These are phyloP conservation scores for Mesitornis unicolor DNA, from an alignment of 2,113 vertebrate species.

Conservation along the genomic window DNA sequence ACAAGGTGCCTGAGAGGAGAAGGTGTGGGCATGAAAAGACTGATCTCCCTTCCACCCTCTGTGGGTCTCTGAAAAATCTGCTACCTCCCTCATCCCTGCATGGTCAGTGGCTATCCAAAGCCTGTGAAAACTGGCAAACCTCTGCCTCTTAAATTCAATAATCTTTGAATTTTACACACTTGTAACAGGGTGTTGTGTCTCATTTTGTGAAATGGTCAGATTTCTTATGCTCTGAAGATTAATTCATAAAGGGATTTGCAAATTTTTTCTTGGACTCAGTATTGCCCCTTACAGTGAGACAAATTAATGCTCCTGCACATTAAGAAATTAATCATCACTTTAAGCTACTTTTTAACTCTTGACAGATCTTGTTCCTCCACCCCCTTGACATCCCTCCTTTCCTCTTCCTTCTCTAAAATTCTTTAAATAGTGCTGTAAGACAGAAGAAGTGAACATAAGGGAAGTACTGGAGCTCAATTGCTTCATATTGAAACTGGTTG, in stretches of 20 bases:
- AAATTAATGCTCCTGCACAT: background rate
- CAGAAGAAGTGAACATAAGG: background rate
- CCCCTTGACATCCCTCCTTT: accelerated
- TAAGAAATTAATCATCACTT: background rate
- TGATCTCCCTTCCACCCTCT: background rate
- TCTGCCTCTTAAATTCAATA: background rate
- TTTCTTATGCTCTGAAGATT: background rate
- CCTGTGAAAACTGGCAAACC: background rate
- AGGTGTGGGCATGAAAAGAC: background rate
- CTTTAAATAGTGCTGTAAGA: background rate
- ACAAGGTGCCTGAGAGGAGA: background rate
- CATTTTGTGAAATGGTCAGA: background rate
- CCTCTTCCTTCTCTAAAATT: no score
- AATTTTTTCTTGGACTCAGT: background rate
- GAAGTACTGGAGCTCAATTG: background rate
- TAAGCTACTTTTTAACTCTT: background rate
- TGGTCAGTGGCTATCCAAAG: background rate
- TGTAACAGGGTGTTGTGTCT: background rate
- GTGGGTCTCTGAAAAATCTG: background rate
- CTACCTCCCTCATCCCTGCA: background rate
- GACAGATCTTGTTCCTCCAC: background rate
- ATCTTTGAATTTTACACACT: background rate
- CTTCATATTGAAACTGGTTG: background rate
- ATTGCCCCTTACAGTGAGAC: background rate
- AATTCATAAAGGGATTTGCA: background rate